Conservation (phyloP, 2,797 vertebrate species). For the Lophotriccus pileatus region DNA sequence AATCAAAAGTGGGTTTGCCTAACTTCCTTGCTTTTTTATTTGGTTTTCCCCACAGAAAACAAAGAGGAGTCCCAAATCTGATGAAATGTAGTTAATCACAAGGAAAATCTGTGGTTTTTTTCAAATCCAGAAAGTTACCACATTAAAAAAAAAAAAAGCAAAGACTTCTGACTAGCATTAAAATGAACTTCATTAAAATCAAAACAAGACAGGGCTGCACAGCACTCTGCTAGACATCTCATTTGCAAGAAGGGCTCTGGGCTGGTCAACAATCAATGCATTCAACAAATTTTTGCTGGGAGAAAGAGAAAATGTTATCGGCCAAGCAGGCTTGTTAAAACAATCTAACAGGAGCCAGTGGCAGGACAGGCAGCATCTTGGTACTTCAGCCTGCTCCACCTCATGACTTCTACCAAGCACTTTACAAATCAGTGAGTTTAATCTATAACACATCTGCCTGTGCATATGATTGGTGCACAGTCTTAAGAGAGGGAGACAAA, state of each 20-base stretch:
- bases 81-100: not conserved
- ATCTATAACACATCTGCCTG: not conserved
- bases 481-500: not conserved
- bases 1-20: not conserved
- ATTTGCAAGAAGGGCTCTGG: not conserved
- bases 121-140: not conserved
- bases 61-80: not conserved
- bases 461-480: not conserved
- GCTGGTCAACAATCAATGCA: not conserved
- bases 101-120: not conserved
- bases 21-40: not conserved
- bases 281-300: not conserved
- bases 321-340: not conserved
- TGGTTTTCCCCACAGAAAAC: not conserved
- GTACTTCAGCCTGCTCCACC: not conserved
- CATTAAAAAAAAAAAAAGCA: not conserved
- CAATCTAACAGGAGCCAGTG: not conserved
- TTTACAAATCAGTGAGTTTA: not conserved
- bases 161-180: not conserved
- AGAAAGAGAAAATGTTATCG: not conserved
- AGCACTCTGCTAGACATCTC: not conserved
- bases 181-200: not conserved
- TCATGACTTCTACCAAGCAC: rapidly evolving
- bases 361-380: not conserved
- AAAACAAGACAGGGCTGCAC: not conserved